Percentiles rank a stretch among this genome's conserved stretches.
These are phyloP conservation scores for Staurois parvus DNA, from an alignment of 2,797 vertebrate genomes.

Conservation along the genomic window DNA sequence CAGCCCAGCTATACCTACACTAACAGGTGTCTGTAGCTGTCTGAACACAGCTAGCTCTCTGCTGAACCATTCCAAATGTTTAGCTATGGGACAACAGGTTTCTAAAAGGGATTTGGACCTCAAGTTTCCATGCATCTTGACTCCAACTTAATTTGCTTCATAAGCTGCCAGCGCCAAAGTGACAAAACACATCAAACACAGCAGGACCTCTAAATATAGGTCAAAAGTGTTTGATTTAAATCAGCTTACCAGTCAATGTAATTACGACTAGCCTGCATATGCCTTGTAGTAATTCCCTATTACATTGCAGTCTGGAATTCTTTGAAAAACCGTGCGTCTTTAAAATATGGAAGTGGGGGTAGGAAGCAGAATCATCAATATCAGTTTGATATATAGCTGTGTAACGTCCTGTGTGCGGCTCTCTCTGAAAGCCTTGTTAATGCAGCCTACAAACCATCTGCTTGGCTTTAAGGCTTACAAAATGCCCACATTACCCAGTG, in stretches of 20 bases:
- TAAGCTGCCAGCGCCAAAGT: background rate
- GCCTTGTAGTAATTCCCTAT: background rate
- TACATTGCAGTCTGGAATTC: background rate
- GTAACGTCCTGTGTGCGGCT: slow-evolving; percentile 22
- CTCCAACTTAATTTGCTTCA: background rate
- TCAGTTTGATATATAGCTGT: slow-evolving; percentile 33
- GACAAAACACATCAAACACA: background rate
- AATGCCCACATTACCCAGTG: slow-evolving; percentile 59
- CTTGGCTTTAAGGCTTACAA: slow-evolving; percentile 60
- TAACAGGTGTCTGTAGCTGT: no score
- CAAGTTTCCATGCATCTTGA: background rate
- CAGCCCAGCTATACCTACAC: no score
- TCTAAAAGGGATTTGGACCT: background rate
- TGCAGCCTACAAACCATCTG: slow-evolving; percentile 61
- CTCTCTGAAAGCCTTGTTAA: slow-evolving; percentile 53
- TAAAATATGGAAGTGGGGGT: background rate
- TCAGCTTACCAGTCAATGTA: slow-evolving; percentile 34
- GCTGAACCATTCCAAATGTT: no score
- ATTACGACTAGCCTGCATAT: slow-evolving; percentile 24
- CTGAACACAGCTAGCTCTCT: no score
- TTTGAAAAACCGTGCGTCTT: background rate
- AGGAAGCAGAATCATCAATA: slow-evolving; percentile 37
- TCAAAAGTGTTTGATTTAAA: slow-evolving; percentile 42
- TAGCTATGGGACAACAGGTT: no score
- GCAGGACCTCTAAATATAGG: slow-evolving; percentile 13